Evolutionary conservation across 2,888 invertebrate genomes (phyloP).

Genomic region (Cataglyphis rosenhaueri): DNA sequence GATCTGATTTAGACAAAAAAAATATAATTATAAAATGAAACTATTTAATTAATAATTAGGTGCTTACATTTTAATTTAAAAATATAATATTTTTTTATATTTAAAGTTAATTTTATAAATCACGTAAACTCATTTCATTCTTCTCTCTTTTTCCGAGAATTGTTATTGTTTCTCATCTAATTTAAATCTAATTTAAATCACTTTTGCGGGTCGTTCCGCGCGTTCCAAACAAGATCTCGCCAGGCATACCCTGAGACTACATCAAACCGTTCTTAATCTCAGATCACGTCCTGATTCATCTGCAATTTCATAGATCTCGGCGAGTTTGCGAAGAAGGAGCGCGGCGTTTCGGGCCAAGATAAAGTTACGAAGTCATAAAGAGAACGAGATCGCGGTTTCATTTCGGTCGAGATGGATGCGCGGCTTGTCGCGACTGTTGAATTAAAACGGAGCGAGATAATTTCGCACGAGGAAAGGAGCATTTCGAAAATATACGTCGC

Average conservation of each 20-base stretch:
- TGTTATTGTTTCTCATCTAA: background rate
- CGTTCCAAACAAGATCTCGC: background rate
- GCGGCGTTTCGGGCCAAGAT: slow-evolving; percentile 9
- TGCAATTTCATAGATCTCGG: slow-evolving; percentile 1
- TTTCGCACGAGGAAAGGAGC: slow-evolving; percentile 3
- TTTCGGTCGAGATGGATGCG: slow-evolving; percentile 19
- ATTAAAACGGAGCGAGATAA: slow-evolving; percentile 38
- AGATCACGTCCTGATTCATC: slow-evolving; percentile 12
- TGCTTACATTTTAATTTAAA: no score
- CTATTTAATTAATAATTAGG: no score
- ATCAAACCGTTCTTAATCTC: background rate
- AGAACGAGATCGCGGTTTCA: background rate
- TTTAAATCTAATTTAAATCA: background rate
- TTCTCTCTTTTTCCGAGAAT: background rate
- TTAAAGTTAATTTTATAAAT: background rate
- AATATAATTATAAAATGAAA: background rate
- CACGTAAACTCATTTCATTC: background rate
- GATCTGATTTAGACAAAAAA: background rate
- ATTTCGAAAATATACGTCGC: slow-evolving; percentile 15
- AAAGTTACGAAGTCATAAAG: slow-evolving; percentile 28
- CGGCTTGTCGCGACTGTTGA: slow-evolving; percentile 10
- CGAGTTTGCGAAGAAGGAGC: background rate
- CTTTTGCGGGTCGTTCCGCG: background rate
- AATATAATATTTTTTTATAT: slow-evolving; percentile 3
- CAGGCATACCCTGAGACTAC: background rate